Conservation (phyloP, 2,888 invertebrate species). For the Drosophila austrosaltans region DNA sequence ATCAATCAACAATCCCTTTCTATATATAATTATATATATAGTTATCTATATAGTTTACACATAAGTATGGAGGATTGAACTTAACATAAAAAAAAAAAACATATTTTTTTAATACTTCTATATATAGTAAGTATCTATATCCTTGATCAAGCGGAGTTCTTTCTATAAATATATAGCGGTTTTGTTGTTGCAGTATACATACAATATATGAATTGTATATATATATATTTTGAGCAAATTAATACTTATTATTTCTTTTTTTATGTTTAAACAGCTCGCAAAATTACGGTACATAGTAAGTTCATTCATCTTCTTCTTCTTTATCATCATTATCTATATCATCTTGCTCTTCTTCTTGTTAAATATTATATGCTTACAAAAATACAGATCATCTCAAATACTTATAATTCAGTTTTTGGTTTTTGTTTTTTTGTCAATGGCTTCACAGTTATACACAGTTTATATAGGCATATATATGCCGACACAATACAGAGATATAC, state of each 20-base stretch:
- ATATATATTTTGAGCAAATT: conserved; percentile 64
- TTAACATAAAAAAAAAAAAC: conserved; percentile 9
- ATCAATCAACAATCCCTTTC: neutral
- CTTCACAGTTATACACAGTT: conserved; percentile 69
- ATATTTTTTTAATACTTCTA: neutral
- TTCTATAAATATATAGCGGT: conserved; percentile 29
- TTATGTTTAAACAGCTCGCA: conserved; percentile 42
- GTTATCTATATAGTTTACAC: conserved; percentile 25
- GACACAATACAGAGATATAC: conserved; percentile 22
- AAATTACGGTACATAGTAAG: conserved; percentile 45
- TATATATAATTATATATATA: neutral
- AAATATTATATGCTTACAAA: conserved; percentile 75
- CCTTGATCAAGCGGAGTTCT: conserved; percentile 15
- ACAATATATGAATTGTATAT: conserved; percentile 18
- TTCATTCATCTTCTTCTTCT: conserved; percentile 26
- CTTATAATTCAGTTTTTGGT: conserved; percentile 16
- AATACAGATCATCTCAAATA: conserved; percentile 77
- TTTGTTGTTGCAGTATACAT: conserved; percentile 15
- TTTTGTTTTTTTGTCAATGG: conserved; percentile 58
- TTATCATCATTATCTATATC: neutral
- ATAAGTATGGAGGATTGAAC: conserved; percentile 39
- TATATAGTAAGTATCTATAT: conserved; percentile 8
- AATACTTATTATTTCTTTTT: conserved; percentile 40
- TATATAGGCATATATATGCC: conserved; percentile 56
- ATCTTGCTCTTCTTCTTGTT: conserved; percentile 24